phyloP scores from a whole-genome alignment of 1,140 invertebrate species.

The Hylaeus volcanicus region DNA sequence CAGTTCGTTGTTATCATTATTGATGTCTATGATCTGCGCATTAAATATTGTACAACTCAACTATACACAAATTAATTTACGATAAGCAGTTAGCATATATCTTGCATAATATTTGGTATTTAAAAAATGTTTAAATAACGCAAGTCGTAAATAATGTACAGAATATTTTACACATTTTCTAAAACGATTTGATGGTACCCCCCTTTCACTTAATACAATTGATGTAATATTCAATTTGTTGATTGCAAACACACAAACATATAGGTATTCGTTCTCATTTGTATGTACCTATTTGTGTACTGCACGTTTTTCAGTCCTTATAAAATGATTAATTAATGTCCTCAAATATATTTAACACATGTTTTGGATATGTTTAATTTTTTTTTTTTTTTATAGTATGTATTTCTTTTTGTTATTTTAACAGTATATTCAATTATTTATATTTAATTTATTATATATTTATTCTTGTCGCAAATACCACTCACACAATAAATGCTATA shows the following conservation, averaged over 20 bases:
- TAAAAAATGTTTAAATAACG: background rate
- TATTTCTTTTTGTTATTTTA: background rate
- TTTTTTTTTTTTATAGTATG: background rate
- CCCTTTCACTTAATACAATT: background rate
- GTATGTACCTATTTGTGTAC: background rate
- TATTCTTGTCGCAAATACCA: background rate
- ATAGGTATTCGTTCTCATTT: background rate
- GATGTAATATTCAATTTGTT: background rate
- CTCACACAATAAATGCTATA: background rate
- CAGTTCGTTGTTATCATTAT: background rate
- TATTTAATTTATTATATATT: background rate
- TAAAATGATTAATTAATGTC: background rate
- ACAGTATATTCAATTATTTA: background rate
- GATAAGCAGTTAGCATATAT: background rate
- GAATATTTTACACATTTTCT: slow-evolving; percentile 9
- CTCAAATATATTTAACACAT: background rate
- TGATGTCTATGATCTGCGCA: background rate
- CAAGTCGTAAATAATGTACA: background rate
- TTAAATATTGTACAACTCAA: background rate
- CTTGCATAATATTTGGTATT: background rate
- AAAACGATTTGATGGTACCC: background rate
- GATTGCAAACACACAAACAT: background rate
- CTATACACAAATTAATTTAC: no score
- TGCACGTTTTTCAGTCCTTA: background rate
- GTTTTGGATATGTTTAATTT: background rate